A percentile compares a stretch with the other conserved stretches of the same genome.
Conservation (phyloP, 92 coral and sea anemone genomes). For the Bergia puertoricense region DNA sequence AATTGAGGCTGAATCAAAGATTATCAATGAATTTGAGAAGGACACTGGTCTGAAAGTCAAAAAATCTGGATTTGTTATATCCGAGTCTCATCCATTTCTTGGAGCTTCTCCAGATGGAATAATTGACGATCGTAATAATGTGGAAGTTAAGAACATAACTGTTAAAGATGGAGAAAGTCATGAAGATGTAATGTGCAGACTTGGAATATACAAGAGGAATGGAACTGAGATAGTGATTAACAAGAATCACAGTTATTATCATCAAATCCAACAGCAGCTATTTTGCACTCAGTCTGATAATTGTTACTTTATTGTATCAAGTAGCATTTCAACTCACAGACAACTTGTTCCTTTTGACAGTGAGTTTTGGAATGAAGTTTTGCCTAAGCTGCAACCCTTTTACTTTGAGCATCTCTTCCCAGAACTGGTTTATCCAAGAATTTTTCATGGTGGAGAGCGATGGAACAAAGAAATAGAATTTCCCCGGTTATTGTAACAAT, state of each 20-base stretch:
- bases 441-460: slow-evolving; percentile 45
- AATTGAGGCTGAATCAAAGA: slow-evolving; percentile 30
- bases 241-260: slow-evolving; percentile 42
- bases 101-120: slow-evolving; percentile 50
- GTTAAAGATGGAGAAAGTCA: slow-evolving; percentile 34
- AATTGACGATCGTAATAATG: slow-evolving; percentile 20
- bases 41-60: slow-evolving; percentile 41
- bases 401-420: slow-evolving; percentile 66
- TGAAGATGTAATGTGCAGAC: slow-evolving; percentile 49
- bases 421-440: slow-evolving; percentile 68
- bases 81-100: slow-evolving; percentile 40
- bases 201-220: slow-evolving; percentile 51
- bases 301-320: slow-evolving; percentile 63
- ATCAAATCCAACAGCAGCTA: slow-evolving; percentile 43
- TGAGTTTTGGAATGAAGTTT: slow-evolving; percentile 50
- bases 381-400: slow-evolving; percentile 54
- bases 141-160: slow-evolving; percentile 40
- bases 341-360: slow-evolving; percentile 52
- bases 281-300: slow-evolving; percentile 31
- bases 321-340: slow-evolving; percentile 41
- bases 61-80: slow-evolving; percentile 45
- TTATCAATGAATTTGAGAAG: slow-evolving; percentile 30
- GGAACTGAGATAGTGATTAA: slow-evolving; percentile 42
- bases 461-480: slow-evolving; percentile 48
- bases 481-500: no score